Base-by-base conservation (phyloP, 53 echinoderm and acorn worm species). In the Echinarachnius parma region DNA sequence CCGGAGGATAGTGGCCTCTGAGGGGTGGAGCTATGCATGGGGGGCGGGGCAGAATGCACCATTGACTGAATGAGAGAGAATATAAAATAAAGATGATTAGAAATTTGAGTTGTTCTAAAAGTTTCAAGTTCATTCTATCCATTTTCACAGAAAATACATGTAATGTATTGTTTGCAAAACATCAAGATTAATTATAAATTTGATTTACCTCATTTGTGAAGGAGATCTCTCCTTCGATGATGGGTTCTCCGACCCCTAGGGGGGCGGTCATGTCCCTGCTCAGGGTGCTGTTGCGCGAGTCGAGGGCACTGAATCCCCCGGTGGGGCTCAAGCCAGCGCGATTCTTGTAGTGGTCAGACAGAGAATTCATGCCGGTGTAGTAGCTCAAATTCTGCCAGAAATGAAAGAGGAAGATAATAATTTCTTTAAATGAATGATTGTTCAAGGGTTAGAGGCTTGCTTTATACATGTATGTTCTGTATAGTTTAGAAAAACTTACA, bases 321-420 rank as follows among this genome's bases (percentile, higher is more conserved):
- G 81, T 81, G 13, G 92, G 92, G 76, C 84, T 87, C 46, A 78
- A 77, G 62, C 82, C 80, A 26, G 70, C 28, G 58, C 83, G 81
- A 34, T 68, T 62, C 55, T 84, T 77, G 87, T 94, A 94, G 69
- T 90, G 87, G 9, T 90, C 94, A 4, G 94, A 94, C 28, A 94
- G 87, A 5, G 94, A 94, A 26, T 83, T 90, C 14, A 75, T 74
- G 16, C 94, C 94, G 21, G 94, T 86, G 77, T 90, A 94, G 78
- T 94, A 94, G 61, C 78, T 89, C 90, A 94, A 75, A 31, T 86
- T 80, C 94, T 94, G 78, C 10, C 10, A 16, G 10, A 10, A 45
- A 45, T 10, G 46, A 16, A 13, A 45, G 10, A 10, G 0, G 8
- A 39, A 37, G 32, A 18, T 1, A 0, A 20, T 2, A 18, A 55